Conservation (phyloP, 37 sponge, comb jelly and placozoan genomes). For the Axinella damicornis region DNA sequence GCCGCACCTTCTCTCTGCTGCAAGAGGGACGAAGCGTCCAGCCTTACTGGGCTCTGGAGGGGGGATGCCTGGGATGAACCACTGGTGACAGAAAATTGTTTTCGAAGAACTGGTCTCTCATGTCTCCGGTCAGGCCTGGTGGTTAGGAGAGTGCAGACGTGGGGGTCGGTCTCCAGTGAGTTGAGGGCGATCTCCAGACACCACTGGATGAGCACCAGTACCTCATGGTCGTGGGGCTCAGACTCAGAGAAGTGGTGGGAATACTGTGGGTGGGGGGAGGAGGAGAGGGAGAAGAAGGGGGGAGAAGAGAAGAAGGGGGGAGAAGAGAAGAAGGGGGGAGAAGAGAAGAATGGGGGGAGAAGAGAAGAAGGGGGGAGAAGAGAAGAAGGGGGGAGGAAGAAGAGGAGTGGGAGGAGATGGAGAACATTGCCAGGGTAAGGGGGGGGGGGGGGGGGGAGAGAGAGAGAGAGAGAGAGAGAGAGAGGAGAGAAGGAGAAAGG, state of each 20-base stretch:
- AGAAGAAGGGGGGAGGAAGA: too few species aligned
- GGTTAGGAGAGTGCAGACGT: conserved; percentile 24
- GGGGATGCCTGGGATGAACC: too few species aligned
- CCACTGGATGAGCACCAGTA: conserved; percentile 1
- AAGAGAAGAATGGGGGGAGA: background rate
- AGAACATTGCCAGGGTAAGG: too few species aligned
- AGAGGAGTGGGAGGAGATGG: too few species aligned
- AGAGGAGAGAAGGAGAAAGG: background rate
- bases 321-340: background rate
- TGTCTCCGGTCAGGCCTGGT: background rate
- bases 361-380: too few species aligned
- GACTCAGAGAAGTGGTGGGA: conserved; percentile 40
- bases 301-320: background rate
- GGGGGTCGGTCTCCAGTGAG: conserved; percentile 27
- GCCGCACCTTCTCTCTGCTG: background rate
- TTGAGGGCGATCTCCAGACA: conserved; percentile 55
- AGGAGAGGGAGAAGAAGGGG: background rate
- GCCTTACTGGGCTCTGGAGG: too few species aligned
- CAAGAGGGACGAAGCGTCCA: too few species aligned
- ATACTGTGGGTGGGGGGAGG: conserved; percentile 12
- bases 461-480: too few species aligned
- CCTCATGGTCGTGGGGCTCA: conserved; percentile 5
- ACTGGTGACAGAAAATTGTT: too few species aligned
- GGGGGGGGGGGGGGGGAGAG: background rate
- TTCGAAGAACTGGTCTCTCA: background rate